Evolutionary conservation across 2,113 vertebrate genomes (phyloP).

Genomic region (Psettodes erumei): DNA sequence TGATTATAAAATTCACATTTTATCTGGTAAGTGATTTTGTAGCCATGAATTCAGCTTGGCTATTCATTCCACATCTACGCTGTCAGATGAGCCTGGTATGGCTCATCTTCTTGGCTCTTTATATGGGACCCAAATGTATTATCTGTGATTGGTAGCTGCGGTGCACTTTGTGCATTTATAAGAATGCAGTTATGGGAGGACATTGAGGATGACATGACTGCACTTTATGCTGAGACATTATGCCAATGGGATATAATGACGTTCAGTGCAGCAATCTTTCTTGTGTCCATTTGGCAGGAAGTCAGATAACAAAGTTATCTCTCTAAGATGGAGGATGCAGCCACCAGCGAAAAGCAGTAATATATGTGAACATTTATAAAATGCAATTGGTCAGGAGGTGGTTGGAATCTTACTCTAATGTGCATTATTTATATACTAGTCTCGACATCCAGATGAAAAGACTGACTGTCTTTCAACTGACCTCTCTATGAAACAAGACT

Average conservation of each 20-base stretch:
- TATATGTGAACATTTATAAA: constrained; percentile 42
- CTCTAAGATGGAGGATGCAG: constrained; percentile 29
- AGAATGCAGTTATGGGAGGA: constrained; percentile 59
- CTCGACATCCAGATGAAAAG: constrained; percentile 31
- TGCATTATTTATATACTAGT: constrained; percentile 8
- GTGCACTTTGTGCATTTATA: constrained; percentile 61
- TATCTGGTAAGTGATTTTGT: constrained; percentile 27
- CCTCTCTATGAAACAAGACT: constrained; percentile 5
- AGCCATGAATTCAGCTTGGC: constrained; percentile 27
- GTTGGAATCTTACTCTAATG: constrained; percentile 37
- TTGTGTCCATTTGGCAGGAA: constrained; percentile 67
- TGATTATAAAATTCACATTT: constrained; percentile 40
- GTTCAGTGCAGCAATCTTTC: constrained; percentile 60
- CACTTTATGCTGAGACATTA: constrained; percentile 66
- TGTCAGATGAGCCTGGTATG: constrained; percentile 26
- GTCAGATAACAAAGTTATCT: constrained; percentile 54
- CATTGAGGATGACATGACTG: constrained; percentile 61
- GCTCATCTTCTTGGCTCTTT: constrained; percentile 53
- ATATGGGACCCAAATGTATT: constrained; percentile 48
- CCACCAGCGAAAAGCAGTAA: constrained; percentile 16
- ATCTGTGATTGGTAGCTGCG: constrained; percentile 54
- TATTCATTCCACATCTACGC: constrained; percentile 12
- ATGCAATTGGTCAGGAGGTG: constrained; percentile 32
- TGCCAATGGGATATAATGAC: constrained; percentile 55
- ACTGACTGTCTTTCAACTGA: constrained; percentile 20